Conservation (phyloP, 2,797 vertebrate species). For the Pseudochirops corinnae region DNA sequence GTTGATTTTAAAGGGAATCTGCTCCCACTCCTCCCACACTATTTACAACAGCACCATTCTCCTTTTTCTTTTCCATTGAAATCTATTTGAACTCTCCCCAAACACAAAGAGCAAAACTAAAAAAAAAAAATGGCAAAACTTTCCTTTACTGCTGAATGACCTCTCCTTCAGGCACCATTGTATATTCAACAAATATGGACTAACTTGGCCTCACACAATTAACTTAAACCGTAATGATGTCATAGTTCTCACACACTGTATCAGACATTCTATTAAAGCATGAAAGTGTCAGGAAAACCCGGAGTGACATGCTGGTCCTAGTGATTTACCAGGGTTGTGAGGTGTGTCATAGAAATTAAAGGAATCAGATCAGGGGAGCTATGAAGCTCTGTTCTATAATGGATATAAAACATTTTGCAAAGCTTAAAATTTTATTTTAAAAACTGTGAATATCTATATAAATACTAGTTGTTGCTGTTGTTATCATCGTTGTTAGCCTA, state of each 20-base stretch:
- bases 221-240: background rate
- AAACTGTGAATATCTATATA: background rate
- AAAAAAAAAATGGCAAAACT: background rate
- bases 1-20: slow-evolving; percentile 50
- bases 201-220: background rate
- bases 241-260: background rate
- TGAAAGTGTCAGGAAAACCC: background rate
- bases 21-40: slow-evolving; percentile 64
- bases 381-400: background rate
- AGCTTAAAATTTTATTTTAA: background rate
- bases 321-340: background rate
- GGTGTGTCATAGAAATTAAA: background rate
- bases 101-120: background rate
- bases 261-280: background rate
- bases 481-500: background rate
- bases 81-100: background rate
- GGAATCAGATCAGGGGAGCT: background rate
- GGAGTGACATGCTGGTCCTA: background rate
- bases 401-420: background rate
- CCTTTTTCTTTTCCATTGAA: slow-evolving; percentile 62
- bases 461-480: background rate
- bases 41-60: slow-evolving; percentile 25
- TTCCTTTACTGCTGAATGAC: background rate
- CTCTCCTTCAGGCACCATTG: background rate
- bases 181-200: background rate